Conservation (phyloP, 2,888 invertebrate species). For the Dryobotodes eremita region DNA sequence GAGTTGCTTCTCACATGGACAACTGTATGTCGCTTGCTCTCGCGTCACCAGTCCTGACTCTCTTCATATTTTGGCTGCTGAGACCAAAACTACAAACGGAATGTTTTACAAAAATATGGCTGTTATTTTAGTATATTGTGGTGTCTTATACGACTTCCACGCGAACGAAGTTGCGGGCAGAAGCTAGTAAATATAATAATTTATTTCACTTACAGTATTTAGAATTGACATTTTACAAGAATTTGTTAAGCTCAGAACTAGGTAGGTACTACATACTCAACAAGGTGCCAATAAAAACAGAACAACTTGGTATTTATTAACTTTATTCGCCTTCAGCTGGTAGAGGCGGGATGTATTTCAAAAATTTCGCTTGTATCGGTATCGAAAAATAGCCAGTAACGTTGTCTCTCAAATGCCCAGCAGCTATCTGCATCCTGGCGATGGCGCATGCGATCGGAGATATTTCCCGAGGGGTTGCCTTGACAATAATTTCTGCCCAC, state of each 20-base stretch:
- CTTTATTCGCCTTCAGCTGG: slow-evolving; percentile 5
- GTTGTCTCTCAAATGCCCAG: slow-evolving; percentile 79
- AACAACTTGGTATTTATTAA: background rate
- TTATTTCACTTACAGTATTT: background rate
- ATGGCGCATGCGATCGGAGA: slow-evolving; percentile 70
- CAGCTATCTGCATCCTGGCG: slow-evolving; percentile 78
- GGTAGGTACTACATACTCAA: background rate
- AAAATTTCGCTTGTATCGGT: slow-evolving; percentile 78
- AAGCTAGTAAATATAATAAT: no score
- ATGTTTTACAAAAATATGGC: no score
- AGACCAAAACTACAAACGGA: no score
- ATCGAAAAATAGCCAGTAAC: slow-evolving; percentile 79
- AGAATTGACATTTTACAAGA: background rate
- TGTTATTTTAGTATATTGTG: no score
- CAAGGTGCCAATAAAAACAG: background rate
- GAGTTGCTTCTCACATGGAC: no score
- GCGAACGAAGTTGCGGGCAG: no score
- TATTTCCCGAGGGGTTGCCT: slow-evolving; percentile 74
- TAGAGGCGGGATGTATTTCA: slow-evolving; percentile 69
- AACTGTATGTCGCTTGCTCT: no score
- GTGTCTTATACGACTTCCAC: no score
- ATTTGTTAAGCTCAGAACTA: background rate
- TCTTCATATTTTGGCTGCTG: no score
- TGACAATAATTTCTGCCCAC: slow-evolving; percentile 70
- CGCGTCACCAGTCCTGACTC: no score